Evolutionary conservation across 1,140 invertebrate genomes (phyloP).

Genomic region (Sipha flava): DNA sequence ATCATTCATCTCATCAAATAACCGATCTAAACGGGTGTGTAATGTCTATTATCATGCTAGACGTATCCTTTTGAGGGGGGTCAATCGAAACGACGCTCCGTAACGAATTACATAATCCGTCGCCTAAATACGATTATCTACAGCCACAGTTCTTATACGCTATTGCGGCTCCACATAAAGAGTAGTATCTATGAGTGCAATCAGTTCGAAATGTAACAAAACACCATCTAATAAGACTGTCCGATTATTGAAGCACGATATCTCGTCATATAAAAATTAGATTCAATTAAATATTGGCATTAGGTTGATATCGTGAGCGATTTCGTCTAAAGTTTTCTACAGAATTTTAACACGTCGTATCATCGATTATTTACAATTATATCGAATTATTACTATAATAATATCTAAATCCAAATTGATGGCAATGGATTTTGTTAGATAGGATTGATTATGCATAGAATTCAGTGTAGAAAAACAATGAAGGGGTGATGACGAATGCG

Average conservation of each 20-base stretch:
- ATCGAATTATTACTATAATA: too few relatives aligned
- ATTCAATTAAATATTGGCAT: too few relatives aligned
- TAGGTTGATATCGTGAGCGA: too few relatives aligned
- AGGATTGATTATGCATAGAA: neutral
- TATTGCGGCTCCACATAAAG: neutral
- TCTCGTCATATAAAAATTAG: too few relatives aligned
- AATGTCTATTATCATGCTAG: neutral
- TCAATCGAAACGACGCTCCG: neutral
- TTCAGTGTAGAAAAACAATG: neutral
- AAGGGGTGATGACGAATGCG: neutral
- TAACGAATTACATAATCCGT: conserved; percentile 9
- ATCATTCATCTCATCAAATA: neutral
- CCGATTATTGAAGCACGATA: neutral
- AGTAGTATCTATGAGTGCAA: neutral
- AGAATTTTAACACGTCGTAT: too few relatives aligned
- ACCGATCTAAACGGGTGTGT: neutral
- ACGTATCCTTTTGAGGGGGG: neutral
- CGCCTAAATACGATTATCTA: neutral
- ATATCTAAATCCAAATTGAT: too few relatives aligned
- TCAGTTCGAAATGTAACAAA: neutral
- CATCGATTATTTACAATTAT: too few relatives aligned
- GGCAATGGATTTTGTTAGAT: neutral
- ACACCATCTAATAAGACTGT: too few relatives aligned
- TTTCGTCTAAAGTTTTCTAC: too few relatives aligned
- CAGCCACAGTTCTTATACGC: neutral